These are phyloP conservation scores for Albula goreensis DNA, from an alignment of 2,113 vertebrate genomes.

Conservation along the genomic window DNA sequence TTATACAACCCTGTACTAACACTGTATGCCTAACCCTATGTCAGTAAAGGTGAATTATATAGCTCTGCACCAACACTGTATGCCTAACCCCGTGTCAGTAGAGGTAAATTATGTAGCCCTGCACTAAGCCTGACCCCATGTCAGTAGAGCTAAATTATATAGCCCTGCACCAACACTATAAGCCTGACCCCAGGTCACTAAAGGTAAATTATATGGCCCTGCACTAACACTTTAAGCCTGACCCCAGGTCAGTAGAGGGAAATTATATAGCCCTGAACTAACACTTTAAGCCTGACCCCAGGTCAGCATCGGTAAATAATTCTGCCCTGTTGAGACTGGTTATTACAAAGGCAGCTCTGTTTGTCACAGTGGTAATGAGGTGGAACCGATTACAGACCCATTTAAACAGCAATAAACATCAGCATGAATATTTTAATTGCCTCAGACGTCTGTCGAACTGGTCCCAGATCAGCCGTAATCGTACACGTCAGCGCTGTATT, in stretches of 20 bases:
- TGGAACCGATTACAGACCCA: background rate
- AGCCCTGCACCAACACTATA: background rate
- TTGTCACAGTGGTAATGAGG: background rate
- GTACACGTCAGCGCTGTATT: background rate
- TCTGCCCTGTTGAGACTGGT: background rate
- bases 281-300: background rate
- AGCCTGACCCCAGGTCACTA: background rate
- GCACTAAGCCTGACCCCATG: background rate
- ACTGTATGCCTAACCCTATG: too few species aligned
- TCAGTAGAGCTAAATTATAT: background rate
- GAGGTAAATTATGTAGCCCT: too few species aligned
- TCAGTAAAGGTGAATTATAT: too few species aligned
- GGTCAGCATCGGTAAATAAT: background rate
- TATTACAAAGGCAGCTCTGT: background rate
- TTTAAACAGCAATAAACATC: conserved; percentile 2
- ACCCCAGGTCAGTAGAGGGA: background rate
- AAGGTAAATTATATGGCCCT: background rate
- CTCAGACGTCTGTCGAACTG: background rate
- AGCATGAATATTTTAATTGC: background rate
- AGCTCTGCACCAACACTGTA: background rate
- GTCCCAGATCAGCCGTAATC: background rate
- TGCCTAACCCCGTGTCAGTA: background rate
- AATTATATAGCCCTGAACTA: background rate
- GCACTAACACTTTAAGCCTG: background rate
- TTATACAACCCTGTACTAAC: too few species aligned